Conservation (phyloP, 23 tunicate genomes). For the Styela plicata region DNA sequence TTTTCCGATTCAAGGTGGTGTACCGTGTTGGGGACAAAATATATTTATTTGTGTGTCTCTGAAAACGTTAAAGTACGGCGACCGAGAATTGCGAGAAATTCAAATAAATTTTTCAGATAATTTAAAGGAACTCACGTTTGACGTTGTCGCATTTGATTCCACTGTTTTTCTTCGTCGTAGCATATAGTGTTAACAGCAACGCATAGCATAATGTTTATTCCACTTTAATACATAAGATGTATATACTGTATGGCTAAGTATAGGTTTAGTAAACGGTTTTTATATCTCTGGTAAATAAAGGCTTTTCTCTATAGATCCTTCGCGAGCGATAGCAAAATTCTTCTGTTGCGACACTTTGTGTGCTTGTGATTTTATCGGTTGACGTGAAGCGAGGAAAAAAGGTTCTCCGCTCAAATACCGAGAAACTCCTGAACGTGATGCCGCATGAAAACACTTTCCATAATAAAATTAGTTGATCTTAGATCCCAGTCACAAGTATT, state of each 20-base stretch:
- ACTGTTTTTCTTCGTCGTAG: conserved; percentile 31
- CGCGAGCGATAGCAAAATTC: neutral
- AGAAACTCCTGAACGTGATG: neutral
- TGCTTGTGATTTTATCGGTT: neutral
- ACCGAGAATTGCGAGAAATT: no score
- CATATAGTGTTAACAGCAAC: conserved; percentile 14
- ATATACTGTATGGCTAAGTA: no score
- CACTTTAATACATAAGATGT: neutral
- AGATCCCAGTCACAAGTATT: no score
- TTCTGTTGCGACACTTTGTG: neutral
- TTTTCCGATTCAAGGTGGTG: no score
- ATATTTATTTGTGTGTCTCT: no score
- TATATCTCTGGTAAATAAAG: neutral
- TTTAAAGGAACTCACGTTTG: conserved; percentile 26
- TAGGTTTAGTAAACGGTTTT: no score
- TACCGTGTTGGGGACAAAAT: no score
- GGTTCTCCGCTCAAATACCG: neutral
- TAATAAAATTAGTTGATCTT: no score
- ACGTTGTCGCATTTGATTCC: conserved; percentile 22
- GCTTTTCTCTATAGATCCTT: neutral
- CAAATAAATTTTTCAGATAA: no score
- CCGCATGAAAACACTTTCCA: neutral
- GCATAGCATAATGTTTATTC: conserved; percentile 23
- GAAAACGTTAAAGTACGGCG: no score
- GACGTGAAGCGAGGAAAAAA: neutral